Evolutionary conservation across 2,113 vertebrate genomes (phyloP), one percentile per base, ranked within the genome.

Genomic region (Brachionichthys hirsutus): DNA sequence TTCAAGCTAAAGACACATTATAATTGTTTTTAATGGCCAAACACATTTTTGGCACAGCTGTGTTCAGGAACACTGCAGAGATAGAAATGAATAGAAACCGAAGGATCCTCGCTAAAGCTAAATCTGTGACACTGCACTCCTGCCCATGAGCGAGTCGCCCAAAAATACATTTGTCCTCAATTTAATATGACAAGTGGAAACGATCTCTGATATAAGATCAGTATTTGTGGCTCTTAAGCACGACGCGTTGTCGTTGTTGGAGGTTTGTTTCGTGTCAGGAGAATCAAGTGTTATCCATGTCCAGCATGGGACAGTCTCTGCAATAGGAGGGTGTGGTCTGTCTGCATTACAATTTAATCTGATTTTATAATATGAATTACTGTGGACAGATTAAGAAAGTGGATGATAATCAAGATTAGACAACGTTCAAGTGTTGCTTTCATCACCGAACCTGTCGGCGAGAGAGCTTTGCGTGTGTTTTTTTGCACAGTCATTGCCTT

Each of bases 401-500:
- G 2, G 9, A 7, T 24, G 1, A 40, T 43, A 19, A 42, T 46
- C 34, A 14, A 54, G n/a, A n/a, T 19, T 20, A n/a, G 1, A 20
- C 2, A 15, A 30, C 60, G 13, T n/a, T 17, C 43, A 19, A 6
- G 7, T 52, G 3, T 59, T 20, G n/a, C 15, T 51, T 48, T 3
- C 46, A 13, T 57, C 43, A 70, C 67, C 15, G 15, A 41, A 34
- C 42, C 6, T 13, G 16, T 6, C 18, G 55, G 72, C 60, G 49
- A 75, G 50, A 43, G 65, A 74, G 69, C 67, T 51, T 80, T 83
- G 75, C 78, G 62, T 71, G n/a, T n/a, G n/a, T n/a, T n/a, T 74
- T 87, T 87, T 75, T 86, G 89, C 85, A 89, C 80, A 90, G 87
- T 90, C 87, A 85, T 79, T 78, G 75, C 79, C 86, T 90, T 90